Evolutionary conservation across 2,888 invertebrate genomes (phyloP).

Genomic region (Zootermopsis nevadensis): DNA sequence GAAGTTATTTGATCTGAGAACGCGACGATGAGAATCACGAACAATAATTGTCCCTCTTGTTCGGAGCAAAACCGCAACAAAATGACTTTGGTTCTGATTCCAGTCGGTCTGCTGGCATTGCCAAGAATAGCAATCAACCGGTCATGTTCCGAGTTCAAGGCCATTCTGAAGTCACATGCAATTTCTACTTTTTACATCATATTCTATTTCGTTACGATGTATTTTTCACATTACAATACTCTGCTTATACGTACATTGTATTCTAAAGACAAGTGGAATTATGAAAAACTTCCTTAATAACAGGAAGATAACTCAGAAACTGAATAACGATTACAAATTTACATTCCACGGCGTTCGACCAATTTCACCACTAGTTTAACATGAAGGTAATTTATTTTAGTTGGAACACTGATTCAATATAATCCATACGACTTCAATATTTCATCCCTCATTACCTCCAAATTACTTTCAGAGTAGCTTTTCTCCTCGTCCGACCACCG

Average conservation of each 20-base stretch:
- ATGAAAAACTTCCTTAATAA: constrained; percentile 6
- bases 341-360: neutral
- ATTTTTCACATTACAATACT: neutral
- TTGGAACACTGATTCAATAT: neutral
- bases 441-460: neutral
- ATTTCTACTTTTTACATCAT: neutral
- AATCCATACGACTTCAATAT: neutral
- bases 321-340: neutral
- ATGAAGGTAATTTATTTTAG: constrained; percentile 5
- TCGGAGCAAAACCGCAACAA: neutral
- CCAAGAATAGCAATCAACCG: constrained; percentile 2
- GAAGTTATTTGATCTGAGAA: no score
- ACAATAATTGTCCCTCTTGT: neutral
- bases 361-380: constrained; percentile 14
- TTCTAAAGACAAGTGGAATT: neutral
- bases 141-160: constrained; percentile 15
- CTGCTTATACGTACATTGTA: neutral
- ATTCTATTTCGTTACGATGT: neutral
- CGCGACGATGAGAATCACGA: no score
- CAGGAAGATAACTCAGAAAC: neutral
- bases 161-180: neutral
- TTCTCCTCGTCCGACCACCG: no score
- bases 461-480: neutral
- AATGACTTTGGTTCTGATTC: neutral
- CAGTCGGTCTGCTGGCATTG: neutral